These are phyloP conservation scores for Cercopithecus mitis DNA, from an alignment of 2,797 vertebrate genomes.

Conservation along the genomic window DNA sequence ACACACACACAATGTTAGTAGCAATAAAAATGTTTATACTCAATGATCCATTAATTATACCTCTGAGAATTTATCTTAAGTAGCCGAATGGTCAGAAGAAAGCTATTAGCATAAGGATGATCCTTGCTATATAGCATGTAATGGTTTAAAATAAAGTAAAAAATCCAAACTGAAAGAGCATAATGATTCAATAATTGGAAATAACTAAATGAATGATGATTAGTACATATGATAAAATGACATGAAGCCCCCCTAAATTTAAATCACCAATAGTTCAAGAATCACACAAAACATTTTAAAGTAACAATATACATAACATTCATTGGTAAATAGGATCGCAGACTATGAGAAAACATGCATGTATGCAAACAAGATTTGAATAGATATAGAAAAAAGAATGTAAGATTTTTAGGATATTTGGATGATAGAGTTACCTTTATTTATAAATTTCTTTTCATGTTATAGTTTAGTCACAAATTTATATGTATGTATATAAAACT, in stretches of 20 bases:
- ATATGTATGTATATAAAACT: not conserved
- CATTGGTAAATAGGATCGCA: not conserved
- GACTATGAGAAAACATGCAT: not conserved
- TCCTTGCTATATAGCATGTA: not conserved
- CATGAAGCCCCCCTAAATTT: not conserved
- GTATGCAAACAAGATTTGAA: not conserved
- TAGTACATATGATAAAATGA: not conserved
- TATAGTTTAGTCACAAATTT: not conserved
- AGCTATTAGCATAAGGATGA: not conserved
- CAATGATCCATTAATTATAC: not conserved
- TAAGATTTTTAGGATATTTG: not conserved
- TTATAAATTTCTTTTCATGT: not conserved
- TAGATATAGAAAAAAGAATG: not conserved
- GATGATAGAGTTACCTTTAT: not conserved
- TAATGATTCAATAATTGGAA: not conserved
- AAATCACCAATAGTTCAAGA: not conserved
- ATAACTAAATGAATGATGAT: not conserved
- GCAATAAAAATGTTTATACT: not conserved
- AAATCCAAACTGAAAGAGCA: not conserved
- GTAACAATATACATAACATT: not conserved
- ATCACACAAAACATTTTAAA: not conserved
- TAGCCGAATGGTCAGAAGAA: not conserved
- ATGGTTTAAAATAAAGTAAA: constrained; percentile 19
- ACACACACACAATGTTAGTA: not conserved
- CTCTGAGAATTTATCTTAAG: not conserved